Conservation (phyloP, 1,140 invertebrate genomes). For the Vanessa tameamea region DNA sequence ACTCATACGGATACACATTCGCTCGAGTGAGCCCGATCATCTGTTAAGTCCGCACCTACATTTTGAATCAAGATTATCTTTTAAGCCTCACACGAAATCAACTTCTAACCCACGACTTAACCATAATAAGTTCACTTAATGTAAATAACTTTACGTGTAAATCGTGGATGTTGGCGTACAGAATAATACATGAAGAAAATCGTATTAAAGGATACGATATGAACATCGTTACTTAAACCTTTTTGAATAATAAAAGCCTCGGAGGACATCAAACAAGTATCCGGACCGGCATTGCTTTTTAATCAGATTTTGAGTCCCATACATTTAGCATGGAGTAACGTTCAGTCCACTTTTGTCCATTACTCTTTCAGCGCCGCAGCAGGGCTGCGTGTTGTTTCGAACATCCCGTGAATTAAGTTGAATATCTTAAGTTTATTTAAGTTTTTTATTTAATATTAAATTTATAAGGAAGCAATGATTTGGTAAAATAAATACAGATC, state of each 20-base stretch:
- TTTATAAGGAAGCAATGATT: too few species aligned
- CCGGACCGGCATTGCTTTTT: slow-evolving; percentile 30
- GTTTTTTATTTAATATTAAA: too few species aligned
- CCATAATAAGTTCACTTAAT: neutral
- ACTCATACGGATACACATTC: too few species aligned
- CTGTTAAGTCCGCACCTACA: neutral
- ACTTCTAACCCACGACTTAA: neutral
- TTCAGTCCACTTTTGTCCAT: slow-evolving; percentile 39
- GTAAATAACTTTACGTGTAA: slow-evolving; percentile 3
- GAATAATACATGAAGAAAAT: slow-evolving; percentile 19
- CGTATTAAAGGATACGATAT: slow-evolving; percentile 22
- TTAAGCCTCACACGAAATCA: neutral
- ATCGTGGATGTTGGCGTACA: neutral
- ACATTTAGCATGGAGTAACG: slow-evolving; percentile 36
- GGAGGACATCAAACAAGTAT: slow-evolving; percentile 24
- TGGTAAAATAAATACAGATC: too few species aligned
- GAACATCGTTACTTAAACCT: slow-evolving; percentile 22
- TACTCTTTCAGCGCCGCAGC: slow-evolving; percentile 30
- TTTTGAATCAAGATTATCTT: neutral
- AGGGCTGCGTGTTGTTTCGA: neutral
- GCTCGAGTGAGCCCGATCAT: neutral
- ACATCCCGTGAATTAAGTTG: neutral
- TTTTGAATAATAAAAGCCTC: slow-evolving; percentile 27
- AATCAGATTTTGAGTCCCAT: slow-evolving; percentile 40
- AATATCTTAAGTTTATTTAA: too few species aligned